Conservation (phyloP, 1,140 invertebrate genomes). For the Phymorhynchus buccinoides region DNA sequence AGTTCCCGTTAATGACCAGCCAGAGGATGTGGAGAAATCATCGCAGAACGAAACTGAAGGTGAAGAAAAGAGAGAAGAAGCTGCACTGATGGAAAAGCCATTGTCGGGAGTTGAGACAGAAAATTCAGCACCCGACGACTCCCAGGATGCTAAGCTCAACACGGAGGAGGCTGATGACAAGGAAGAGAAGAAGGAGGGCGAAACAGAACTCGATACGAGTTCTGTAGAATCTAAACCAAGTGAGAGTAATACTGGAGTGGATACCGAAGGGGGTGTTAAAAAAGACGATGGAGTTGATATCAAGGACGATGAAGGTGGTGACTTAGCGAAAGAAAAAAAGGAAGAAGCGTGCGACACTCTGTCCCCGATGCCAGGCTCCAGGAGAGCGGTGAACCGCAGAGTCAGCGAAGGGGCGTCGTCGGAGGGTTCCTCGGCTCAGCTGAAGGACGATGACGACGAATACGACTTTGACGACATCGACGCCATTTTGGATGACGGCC, state of each 20-base stretch:
- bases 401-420: conserved; percentile 26
- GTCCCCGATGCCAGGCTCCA: not conserved
- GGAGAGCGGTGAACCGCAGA: conserved; percentile 4
- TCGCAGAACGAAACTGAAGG: not conserved
- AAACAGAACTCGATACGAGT: not conserved
- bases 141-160: not conserved
- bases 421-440: conserved; percentile 39
- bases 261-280: conserved; percentile 23
- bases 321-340: conserved; percentile 23
- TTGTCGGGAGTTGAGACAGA: not conserved
- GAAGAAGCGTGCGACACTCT: conserved; percentile 18
- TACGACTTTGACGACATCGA: conserved; percentile 55
- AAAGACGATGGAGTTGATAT: conserved; percentile 18
- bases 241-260: not conserved
- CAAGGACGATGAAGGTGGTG: not conserved
- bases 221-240: not conserved
- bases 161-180: not conserved
- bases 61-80: not conserved
- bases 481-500: conserved; percentile 42
- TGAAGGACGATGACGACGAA: conserved; percentile 42
- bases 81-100: not conserved
- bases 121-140: not conserved
- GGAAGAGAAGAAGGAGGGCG: not conserved
- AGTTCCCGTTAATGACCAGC: not conserved
- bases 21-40: not conserved